A percentile compares a stretch with the other conserved stretches of the same genome.
phyloP scores from a whole-genome alignment of 2,888 invertebrate genomes.

The Pseudoips prasinana region DNA sequence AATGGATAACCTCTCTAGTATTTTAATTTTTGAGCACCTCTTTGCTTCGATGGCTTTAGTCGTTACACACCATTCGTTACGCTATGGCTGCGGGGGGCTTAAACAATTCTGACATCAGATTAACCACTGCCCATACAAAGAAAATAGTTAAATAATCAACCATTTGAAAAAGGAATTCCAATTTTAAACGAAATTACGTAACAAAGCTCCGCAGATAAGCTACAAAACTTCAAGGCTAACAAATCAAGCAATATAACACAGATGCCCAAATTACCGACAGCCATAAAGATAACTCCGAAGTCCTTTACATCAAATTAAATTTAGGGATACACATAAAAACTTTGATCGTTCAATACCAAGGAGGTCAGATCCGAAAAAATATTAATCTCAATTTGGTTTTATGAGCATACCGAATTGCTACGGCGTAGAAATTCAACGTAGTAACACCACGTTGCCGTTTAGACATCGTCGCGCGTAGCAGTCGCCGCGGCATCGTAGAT shows the following conservation, averaged over 20 bases:
- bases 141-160: too few relatives aligned
- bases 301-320: conserved; percentile 5
- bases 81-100: too few relatives aligned
- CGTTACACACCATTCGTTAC: too few relatives aligned
- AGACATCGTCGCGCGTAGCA: conserved; percentile 11
- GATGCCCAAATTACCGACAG: background rate
- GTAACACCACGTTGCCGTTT: conserved; percentile 4
- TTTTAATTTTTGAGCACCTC: too few relatives aligned
- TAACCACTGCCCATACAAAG: too few relatives aligned
- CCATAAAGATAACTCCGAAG: conserved; percentile 6
- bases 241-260: background rate
- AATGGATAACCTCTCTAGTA: too few relatives aligned
- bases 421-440: conserved; percentile 30
- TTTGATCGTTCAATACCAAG: conserved; percentile 16
- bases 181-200: too few relatives aligned
- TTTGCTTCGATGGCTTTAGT: too few relatives aligned
- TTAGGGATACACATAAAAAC: conserved; percentile 10
- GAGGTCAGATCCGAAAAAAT: conserved; percentile 21
- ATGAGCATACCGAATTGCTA: conserved; percentile 28
- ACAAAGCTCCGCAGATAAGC: too few relatives aligned
- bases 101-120: too few relatives aligned
- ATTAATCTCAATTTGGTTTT: conserved; percentile 22
- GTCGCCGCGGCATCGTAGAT: conserved; percentile 46
- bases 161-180: too few relatives aligned
- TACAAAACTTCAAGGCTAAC: too few relatives aligned